phyloP scores from a whole-genome alignment of 2,113 vertebrate genomes.

The Rhadina sibilatrix region DNA sequence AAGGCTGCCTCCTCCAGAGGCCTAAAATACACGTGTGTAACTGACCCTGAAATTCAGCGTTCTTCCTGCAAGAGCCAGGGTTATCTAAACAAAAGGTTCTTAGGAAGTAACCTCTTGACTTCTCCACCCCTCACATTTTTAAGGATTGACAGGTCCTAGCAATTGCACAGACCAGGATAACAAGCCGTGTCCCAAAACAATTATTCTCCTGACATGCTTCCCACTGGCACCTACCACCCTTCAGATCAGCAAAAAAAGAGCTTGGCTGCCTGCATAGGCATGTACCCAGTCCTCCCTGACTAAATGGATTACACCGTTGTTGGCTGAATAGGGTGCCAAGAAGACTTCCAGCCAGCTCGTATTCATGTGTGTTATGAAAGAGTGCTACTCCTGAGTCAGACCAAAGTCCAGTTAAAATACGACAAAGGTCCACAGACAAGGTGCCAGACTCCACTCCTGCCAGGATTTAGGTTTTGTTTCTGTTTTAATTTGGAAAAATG shows the following conservation, averaged over 20 bases:
- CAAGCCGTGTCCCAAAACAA: neutral
- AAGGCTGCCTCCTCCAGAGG: neutral
- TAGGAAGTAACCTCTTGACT: neutral
- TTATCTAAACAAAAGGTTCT: slow-evolving; percentile 1
- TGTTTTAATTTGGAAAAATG: neutral
- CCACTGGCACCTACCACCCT: neutral
- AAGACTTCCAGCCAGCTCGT: neutral
- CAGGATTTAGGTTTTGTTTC: neutral
- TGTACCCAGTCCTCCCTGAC: neutral
- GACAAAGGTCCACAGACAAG: neutral
- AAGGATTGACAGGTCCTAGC: neutral
- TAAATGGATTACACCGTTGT: neutral
- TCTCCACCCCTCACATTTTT: neutral
- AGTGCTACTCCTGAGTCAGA: neutral
- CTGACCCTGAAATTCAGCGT: neutral
- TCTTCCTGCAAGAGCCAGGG: neutral
- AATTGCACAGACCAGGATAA: neutral
- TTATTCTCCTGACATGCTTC: neutral
- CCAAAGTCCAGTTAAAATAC: neutral
- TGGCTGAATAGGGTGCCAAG: neutral
- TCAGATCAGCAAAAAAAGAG: neutral
- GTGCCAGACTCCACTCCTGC: neutral
- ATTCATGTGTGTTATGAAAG: neutral
- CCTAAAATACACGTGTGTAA: neutral
- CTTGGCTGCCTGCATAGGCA: neutral